phyloP scores from a whole-genome alignment of 1,140 invertebrate genomes.

The Centruroides sculpturatus region DNA sequence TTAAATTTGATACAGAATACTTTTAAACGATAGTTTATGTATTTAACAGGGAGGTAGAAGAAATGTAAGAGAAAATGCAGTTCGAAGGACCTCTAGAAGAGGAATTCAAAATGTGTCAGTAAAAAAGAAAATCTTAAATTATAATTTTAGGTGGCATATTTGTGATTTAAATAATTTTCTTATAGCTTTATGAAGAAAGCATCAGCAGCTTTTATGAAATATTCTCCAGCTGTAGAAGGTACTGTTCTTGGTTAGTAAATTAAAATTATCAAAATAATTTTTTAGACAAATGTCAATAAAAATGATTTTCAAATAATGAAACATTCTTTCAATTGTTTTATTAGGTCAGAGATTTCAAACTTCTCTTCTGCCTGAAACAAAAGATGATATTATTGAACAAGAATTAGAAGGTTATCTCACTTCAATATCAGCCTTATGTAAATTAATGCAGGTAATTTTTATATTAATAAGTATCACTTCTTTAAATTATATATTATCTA shows the following conservation, averaged over 20 bases:
- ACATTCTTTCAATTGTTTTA: neutral
- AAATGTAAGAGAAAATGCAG: conserved; percentile 35
- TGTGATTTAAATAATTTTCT: too few species aligned
- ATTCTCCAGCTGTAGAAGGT: conserved; percentile 59
- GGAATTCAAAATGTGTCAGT: conserved; percentile 45
- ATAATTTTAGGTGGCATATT: too few species aligned
- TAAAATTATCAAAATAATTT: conserved; percentile 9
- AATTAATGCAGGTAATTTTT: conserved; percentile 52
- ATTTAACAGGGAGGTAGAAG: conserved; percentile 16
- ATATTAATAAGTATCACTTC: too few species aligned
- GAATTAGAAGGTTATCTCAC: conserved; percentile 77
- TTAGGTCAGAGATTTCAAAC: conserved; percentile 11
- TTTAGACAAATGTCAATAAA: conserved; percentile 6
- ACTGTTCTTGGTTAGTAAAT: conserved; percentile 39
- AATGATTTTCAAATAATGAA: neutral
- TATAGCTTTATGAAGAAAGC: conserved; percentile 39
- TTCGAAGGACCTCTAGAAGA: conserved; percentile 35
- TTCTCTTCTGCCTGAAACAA: conserved; percentile 10
- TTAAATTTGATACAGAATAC: too few species aligned
- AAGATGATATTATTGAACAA: conserved; percentile 39
- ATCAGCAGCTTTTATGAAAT: conserved; percentile 67
- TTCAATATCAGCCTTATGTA: conserved; percentile 69
- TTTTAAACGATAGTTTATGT: neutral
- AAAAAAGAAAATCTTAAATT: conserved; percentile 37
- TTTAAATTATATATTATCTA: neutral